Conservation (phyloP, 2,113 vertebrate genomes). For the Gymnorhina tibicen region DNA sequence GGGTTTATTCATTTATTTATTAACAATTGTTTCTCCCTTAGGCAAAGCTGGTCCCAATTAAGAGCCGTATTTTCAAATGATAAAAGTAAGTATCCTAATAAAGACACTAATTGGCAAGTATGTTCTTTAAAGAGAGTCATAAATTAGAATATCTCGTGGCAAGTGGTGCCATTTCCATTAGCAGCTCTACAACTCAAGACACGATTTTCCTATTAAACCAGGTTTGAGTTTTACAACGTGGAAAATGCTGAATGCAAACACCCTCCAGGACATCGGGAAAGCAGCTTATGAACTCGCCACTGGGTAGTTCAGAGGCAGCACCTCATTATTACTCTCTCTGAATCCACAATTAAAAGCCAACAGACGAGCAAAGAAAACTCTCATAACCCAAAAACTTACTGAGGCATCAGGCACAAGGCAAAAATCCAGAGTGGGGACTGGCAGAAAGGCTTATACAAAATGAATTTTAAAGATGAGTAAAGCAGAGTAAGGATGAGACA, state of each 20-base stretch:
- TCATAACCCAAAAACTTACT: not conserved
- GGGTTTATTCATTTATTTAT: constrained; percentile 65
- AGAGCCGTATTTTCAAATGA: constrained; percentile 46
- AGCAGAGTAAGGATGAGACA: not conserved
- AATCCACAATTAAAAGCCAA: constrained; percentile 36
- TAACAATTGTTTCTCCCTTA: constrained; percentile 46
- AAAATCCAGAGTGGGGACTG: not conserved
- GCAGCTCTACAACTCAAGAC: constrained; percentile 7
- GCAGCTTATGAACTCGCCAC: not conserved
- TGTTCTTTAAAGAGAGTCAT: constrained; percentile 63
- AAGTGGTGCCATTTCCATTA: constrained; percentile 48
- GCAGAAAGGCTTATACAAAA: not conserved
- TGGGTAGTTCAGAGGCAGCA: not conserved
- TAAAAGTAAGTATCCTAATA: constrained; percentile 63
- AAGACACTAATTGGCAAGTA: constrained; percentile 68
- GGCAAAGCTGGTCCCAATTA: constrained; percentile 65
- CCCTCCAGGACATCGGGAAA: not conserved
- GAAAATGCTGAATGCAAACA: constrained; percentile 25
- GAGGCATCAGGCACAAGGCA: not conserved
- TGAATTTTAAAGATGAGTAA: not conserved
- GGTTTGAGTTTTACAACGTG: not conserved
- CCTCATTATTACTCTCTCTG: constrained; percentile 15
- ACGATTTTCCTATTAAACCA: constrained; percentile 40
- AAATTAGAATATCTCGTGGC: constrained; percentile 50
- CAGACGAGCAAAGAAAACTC: not conserved